phyloP scores from a whole-genome alignment of 2,888 invertebrate species.

The Slavum lentiscoides region DNA sequence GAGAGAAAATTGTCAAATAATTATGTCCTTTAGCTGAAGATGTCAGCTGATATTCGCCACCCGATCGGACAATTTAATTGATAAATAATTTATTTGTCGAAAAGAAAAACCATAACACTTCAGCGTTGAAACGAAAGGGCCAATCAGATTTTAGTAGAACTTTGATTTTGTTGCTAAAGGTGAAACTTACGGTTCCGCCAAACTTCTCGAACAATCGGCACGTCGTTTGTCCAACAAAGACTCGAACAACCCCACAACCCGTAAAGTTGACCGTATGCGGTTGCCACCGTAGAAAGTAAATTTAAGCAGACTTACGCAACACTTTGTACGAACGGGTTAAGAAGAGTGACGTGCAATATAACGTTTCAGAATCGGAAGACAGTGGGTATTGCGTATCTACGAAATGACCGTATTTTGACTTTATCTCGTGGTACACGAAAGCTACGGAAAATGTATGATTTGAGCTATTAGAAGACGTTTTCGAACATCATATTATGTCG shows the following conservation, averaged over 20 bases:
- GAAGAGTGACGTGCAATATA: background rate
- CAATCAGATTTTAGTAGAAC: background rate
- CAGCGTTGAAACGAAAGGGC: background rate
- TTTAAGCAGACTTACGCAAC: slow-evolving; percentile 8
- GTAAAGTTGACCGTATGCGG: slow-evolving; percentile 10
- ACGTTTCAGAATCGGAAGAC: background rate
- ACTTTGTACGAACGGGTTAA: background rate
- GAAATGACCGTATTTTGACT: background rate
- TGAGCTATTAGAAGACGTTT: no score
- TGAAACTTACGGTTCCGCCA: slow-evolving; percentile 5
- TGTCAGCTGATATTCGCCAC: no score
- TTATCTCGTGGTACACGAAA: background rate
- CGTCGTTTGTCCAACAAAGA: slow-evolving; percentile 30
- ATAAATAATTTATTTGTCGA: no score
- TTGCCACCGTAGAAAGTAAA: background rate
- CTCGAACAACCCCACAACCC: slow-evolving; percentile 3
- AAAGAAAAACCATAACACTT: no score
- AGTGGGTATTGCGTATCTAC: background rate
- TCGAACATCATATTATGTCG: no score
- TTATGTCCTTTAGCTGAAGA: no score
- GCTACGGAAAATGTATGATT: background rate
- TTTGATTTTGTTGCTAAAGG: slow-evolving; percentile 4
- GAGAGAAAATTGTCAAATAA: no score
- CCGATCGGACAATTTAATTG: no score
- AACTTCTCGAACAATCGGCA: slow-evolving; percentile 26